Conservation (phyloP, 1,140 invertebrate species). For the Drosophila parabipectinata region DNA sequence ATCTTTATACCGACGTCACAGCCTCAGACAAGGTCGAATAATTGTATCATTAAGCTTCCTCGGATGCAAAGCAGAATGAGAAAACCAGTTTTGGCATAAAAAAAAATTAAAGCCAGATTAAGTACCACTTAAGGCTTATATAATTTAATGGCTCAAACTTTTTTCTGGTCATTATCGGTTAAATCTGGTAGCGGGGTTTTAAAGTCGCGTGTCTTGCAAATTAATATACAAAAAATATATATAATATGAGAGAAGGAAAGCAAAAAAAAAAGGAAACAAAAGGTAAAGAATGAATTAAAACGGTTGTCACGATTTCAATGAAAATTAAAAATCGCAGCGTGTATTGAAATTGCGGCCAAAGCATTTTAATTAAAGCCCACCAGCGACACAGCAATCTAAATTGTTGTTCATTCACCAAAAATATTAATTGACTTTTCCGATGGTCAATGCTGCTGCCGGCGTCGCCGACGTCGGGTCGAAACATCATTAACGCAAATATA, state of each 20-base stretch:
- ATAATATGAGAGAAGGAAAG: conserved; percentile 24
- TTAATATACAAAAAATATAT: background rate
- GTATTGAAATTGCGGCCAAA: conserved; percentile 55
- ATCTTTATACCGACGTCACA: background rate
- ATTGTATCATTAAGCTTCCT: conserved; percentile 22
- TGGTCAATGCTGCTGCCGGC: conserved; percentile 15
- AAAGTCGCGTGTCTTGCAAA: conserved; percentile 51
- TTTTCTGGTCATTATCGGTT: conserved; percentile 37
- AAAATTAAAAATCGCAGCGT: conserved; percentile 75
- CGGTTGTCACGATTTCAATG: conserved; percentile 61
- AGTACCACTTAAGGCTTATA: conserved; percentile 51
- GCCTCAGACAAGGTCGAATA: conserved; percentile 4
- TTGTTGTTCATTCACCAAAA: conserved; percentile 61
- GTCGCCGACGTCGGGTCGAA: conserved; percentile 33
- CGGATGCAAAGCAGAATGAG: conserved; percentile 6
- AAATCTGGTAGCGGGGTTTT: conserved; percentile 22
- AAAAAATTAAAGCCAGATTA: conserved; percentile 41
- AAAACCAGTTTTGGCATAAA: conserved; percentile 47
- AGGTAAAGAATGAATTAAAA: conserved; percentile 14
- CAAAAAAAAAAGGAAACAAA: conserved; percentile 11
- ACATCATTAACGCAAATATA: conserved; percentile 81
- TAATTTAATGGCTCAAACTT: conserved; percentile 55
- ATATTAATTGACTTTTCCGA: conserved; percentile 79
- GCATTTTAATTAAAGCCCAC: conserved; percentile 67
- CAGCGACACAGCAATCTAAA: conserved; percentile 51